These are phyloP conservation scores for Scytalopus superciliaris DNA, from an alignment of 2,113 vertebrate species.

Conservation along the genomic window DNA sequence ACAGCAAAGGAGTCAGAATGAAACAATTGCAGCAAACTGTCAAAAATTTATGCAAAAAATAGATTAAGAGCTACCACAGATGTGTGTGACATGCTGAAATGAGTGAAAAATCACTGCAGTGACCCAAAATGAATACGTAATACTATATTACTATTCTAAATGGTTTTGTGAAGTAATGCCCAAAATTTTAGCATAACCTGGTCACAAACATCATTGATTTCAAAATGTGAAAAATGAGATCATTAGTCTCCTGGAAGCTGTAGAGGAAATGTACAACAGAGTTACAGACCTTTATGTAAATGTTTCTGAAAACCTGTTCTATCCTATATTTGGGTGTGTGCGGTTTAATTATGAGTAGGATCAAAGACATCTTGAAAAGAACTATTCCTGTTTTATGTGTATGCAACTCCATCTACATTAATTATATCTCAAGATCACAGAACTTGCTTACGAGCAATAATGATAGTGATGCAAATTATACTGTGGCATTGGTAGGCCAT, in stretches of 20 bases:
- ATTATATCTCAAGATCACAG: constrained; percentile 59
- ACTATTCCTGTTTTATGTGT: constrained; percentile 35
- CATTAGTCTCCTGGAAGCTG: neutral
- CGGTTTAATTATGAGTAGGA: constrained; percentile 48
- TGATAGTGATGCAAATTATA: constrained; percentile 14
- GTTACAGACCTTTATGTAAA: constrained; percentile 17
- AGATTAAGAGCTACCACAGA: neutral
- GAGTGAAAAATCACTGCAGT: neutral
- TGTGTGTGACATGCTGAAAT: neutral
- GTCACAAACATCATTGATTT: constrained; percentile 2
- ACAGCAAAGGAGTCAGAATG: neutral
- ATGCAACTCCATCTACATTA: constrained; percentile 43
- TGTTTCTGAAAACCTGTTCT: neutral
- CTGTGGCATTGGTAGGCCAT: neutral
- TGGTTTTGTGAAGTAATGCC: neutral
- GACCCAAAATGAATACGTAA: neutral
- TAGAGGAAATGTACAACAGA: neutral
- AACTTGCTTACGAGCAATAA: constrained; percentile 17
- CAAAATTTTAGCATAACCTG: neutral
- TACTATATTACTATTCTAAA: neutral
- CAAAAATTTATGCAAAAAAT: constrained; percentile 18
- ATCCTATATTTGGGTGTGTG: neutral
- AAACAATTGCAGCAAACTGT: neutral
- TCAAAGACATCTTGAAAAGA: constrained; percentile 61
- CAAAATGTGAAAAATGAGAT: neutral